Evolutionary conservation across 2,113 vertebrate genomes (phyloP).

Genomic region (Marmota flaviventris): DNA sequence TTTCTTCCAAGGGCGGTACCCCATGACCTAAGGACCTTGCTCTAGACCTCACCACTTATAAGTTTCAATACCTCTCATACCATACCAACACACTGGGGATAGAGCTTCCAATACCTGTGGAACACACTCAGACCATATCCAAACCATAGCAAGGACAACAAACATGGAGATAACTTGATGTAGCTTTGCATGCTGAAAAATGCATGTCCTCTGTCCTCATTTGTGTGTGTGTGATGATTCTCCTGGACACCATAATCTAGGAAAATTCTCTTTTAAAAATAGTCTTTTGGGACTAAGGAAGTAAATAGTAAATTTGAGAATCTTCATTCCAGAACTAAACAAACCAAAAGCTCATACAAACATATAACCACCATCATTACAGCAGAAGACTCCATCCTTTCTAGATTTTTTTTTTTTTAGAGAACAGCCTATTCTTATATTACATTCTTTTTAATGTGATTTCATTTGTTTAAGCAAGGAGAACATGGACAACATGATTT

Average conservation of each 20-base stretch:
- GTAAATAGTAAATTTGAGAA: neutral
- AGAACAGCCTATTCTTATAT: neutral
- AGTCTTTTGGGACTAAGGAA: neutral
- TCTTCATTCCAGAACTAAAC: neutral
- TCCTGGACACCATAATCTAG: neutral
- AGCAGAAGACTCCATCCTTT: neutral
- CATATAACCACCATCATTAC: neutral
- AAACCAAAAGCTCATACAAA: neutral
- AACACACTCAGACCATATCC: neutral
- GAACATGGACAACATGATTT: neutral
- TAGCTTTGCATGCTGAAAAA: neutral
- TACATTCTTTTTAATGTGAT: neutral
- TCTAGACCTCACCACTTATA: neutral
- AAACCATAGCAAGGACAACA: neutral
- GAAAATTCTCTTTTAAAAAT: neutral
- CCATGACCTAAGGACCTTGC: rapidly evolving
- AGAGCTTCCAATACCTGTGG: neutral
- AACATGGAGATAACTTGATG: neutral
- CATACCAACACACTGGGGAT: no score
- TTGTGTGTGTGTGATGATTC: neutral
- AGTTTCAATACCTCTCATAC: rapidly evolving
- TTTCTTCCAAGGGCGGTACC: neutral
- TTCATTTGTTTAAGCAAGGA: neutral
- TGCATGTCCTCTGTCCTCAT: neutral
- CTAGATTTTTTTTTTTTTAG: neutral